A percentile compares a stretch with the other conserved stretches of the same genome.
phyloP scores from a whole-genome alignment of 2,888 invertebrate species.

The Penaeus monodon region DNA sequence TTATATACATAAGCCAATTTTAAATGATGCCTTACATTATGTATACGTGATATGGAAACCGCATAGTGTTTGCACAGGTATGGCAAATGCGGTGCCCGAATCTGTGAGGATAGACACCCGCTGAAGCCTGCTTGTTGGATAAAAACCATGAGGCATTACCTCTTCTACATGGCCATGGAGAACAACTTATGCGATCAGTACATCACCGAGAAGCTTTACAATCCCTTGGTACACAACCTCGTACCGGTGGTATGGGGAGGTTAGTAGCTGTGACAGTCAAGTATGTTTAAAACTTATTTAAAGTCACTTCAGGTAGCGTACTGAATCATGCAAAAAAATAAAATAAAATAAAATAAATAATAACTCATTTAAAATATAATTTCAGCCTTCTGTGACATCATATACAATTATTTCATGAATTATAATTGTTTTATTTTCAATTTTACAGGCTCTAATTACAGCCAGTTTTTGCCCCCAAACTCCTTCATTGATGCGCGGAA shows the following conservation, averaged over 20 bases:
- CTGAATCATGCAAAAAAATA: neutral
- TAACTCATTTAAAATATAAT: neutral
- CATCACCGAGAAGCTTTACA: slow-evolving; percentile 30
- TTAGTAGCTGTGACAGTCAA: neutral
- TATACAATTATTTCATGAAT: no score
- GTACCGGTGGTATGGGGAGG: slow-evolving; percentile 68
- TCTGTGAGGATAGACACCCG: neutral
- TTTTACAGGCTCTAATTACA: slow-evolving; percentile 66
- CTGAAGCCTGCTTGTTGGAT: neutral
- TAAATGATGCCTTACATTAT: no score
- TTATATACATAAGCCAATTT: no score
- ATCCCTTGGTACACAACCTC: slow-evolving; percentile 61
- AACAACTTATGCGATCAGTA: slow-evolving; percentile 18
- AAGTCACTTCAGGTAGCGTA: neutral
- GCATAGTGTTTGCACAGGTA: neutral
- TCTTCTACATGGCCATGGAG: slow-evolving; percentile 33
- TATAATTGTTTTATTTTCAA: no score
- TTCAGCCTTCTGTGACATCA: neutral
- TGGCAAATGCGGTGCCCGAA: neutral
- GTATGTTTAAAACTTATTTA: no score
- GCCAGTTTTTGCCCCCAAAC: slow-evolving; percentile 66
- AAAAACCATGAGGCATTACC: slow-evolving; percentile 1
- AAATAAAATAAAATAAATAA: no score
- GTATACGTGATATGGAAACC: no score
- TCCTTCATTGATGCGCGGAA: slow-evolving; percentile 68